Evolutionary conservation across 1,140 invertebrate species (phyloP).

Genomic region (Danaus plexippus): DNA sequence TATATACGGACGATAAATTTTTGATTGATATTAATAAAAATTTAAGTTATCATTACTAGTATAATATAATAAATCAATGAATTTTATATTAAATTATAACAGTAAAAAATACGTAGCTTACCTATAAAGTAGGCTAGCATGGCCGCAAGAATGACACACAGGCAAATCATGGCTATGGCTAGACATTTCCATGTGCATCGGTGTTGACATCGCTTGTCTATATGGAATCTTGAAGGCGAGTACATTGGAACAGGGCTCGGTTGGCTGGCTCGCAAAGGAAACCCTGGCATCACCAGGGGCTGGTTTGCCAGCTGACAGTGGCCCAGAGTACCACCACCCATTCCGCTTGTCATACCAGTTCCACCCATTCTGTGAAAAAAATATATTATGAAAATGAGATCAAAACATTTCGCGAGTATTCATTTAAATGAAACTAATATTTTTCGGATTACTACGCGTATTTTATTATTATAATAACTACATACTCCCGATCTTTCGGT

Average conservation of each 20-base stretch:
- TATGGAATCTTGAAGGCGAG: conserved; percentile 92
- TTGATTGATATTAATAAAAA: background rate
- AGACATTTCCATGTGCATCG: conserved; percentile 96
- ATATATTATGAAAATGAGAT: conserved; percentile 7
- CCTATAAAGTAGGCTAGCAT: conserved; percentile 95
- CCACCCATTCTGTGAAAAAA: conserved; percentile 57
- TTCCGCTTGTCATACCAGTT: conserved; percentile 59
- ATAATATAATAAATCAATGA: no score
- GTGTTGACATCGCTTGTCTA: conserved; percentile 92
- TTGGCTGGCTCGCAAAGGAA: conserved; percentile 80
- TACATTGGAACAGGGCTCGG: conserved; percentile 82
- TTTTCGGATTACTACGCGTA: no score
- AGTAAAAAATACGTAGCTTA: conserved; percentile 71
- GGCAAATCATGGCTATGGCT: conserved; percentile 90
- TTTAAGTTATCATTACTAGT: no score
- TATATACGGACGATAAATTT: background rate
- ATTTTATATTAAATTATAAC: background rate
- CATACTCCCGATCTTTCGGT: no score
- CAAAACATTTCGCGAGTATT: no score
- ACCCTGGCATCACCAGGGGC: conserved; percentile 85
- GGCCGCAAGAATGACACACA: conserved; percentile 88
- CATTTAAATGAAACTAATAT: no score
- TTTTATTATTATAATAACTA: no score
- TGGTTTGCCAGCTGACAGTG: conserved; percentile 74
- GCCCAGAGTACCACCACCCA: conserved; percentile 58